Base-by-base conservation (phyloP, 2,113 vertebrate species). In the Pedionomus torquatus region DNA sequence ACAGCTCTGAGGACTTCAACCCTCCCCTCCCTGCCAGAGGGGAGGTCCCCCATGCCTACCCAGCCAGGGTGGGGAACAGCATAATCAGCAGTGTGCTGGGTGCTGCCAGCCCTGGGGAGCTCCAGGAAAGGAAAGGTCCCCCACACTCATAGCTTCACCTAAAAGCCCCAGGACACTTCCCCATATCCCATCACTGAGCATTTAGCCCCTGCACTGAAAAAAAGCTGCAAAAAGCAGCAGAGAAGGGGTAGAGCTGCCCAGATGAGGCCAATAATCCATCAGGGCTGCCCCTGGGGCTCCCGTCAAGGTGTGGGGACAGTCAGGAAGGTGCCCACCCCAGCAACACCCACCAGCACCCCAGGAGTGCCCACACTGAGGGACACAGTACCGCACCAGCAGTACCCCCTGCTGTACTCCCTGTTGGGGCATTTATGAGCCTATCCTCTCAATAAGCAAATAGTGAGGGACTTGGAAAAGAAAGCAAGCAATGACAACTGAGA, bases 351-450 rank as follows among this genome's bases (percentile, higher is more conserved):
- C 17, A 54, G 51, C 76, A 71, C 11, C 41, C 60, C 51, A 51
- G 49, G 24, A 51, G 25, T 76, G 51, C 63, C 74, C 2, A 1
- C 19, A 24, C 7, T 0, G 0, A 49, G 31, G 37, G 18, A 44
- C 20, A 24, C 1, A 5, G 70, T 51, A 33, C 48, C 30, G 30
- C 75, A 44, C 41, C 78, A 37, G 43, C 61, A 63, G 13, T 33
- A 2, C 46, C 57, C 2, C 0, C 35, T 24, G 17, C 66, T 2
- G 0, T 0, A 0, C 14, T 65, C 35, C 51, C 51, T 37, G 7
- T 1, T 0, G 2, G 57, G 30, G 61, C 21, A 6, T 17, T 75
- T 33, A 5, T 2, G 13, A 89, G 18, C 24, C 72, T 48, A 15
- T 17, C n/a, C 64, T 57, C 65, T 17, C 13, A 13, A 11, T 23